These are phyloP conservation scores for Acromyrmex charruanus DNA, from an alignment of 1,140 invertebrate species.

Conservation along the genomic window DNA sequence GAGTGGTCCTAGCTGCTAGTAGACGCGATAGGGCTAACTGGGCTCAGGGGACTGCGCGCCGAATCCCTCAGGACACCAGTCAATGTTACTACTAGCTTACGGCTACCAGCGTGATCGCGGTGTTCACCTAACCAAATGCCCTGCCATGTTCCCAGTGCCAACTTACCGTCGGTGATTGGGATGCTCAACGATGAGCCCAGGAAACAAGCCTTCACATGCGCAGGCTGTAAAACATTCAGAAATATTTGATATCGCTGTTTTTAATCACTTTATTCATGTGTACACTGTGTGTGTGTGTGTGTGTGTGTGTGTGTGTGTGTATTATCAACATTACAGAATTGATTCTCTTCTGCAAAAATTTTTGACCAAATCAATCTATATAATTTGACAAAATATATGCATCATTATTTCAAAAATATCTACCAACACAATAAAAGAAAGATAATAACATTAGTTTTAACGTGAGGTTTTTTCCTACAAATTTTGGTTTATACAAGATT, in stretches of 20 bases:
- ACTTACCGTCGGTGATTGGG: conserved; percentile 97
- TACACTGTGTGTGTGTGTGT: no score
- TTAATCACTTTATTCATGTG: neutral
- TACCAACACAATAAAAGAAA: no score
- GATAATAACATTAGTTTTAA: neutral
- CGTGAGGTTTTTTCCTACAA: neutral
- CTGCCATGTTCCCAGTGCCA: conserved; percentile 98
- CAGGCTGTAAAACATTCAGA: conserved; percentile 91
- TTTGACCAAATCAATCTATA: neutral
- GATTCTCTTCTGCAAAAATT: neutral
- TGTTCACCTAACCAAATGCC: conserved; percentile 99
- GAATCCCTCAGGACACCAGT: conserved; percentile 95
- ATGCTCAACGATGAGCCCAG: conserved; percentile 97
- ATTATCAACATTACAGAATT: no score
- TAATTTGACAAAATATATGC: neutral
- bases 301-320: no score
- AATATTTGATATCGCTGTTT: conserved; percentile 45
- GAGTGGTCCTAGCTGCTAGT: conserved; percentile 94
- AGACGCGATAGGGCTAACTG: conserved; percentile 93
- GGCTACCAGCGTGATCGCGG: conserved; percentile 96
- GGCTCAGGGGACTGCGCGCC: conserved; percentile 93
- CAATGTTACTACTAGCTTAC: conserved; percentile 96
- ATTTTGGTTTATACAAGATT: neutral
- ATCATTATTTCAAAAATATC: neutral
- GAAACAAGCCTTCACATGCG: conserved; percentile 98